These are phyloP conservation scores for Saxidomus purpurata DNA, from an alignment of 1,140 invertebrate species.

Conservation along the genomic window DNA sequence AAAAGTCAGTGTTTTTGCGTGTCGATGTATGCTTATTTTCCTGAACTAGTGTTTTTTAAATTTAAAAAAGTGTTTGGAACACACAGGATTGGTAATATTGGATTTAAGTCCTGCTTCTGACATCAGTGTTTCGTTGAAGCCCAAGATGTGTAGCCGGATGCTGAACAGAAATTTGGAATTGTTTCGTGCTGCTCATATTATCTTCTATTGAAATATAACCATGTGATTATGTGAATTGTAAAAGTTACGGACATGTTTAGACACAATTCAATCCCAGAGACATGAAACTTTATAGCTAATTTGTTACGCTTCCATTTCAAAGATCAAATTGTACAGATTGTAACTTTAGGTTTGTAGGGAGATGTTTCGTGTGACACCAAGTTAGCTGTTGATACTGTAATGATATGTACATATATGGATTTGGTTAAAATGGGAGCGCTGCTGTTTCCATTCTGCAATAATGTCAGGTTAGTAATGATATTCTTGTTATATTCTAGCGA, in stretches of 20 bases:
- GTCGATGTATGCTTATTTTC: neutral
- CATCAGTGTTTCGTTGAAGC: neutral
- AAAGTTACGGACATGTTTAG: too few relatives aligned
- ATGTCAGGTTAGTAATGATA: neutral
- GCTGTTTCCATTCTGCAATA: slow-evolving; percentile 43
- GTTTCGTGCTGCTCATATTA: too few relatives aligned
- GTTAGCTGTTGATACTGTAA: neutral
- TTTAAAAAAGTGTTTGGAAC: neutral
- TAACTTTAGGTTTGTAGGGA: too few relatives aligned
- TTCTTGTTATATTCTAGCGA: neutral
- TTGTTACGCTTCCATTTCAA: too few relatives aligned
- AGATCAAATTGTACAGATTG: too few relatives aligned
- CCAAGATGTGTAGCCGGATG: too few relatives aligned
- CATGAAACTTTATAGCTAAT: too few relatives aligned
- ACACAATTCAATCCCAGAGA: too few relatives aligned
- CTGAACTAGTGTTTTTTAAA: neutral
- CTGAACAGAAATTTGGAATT: too few relatives aligned
- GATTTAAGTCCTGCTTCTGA: neutral
- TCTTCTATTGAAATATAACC: too few relatives aligned
- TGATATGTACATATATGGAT: slow-evolving; percentile 53
- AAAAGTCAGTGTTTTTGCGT: neutral
- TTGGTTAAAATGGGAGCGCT: slow-evolving; percentile 46
- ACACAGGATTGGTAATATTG: neutral
- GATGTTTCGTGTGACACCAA: too few relatives aligned
- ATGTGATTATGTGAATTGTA: too few relatives aligned